A percentile compares a stretch with the other conserved stretches of the same genome.
Conservation (phyloP, 1,140 invertebrate species). For the Acromyrmex charruanus region DNA sequence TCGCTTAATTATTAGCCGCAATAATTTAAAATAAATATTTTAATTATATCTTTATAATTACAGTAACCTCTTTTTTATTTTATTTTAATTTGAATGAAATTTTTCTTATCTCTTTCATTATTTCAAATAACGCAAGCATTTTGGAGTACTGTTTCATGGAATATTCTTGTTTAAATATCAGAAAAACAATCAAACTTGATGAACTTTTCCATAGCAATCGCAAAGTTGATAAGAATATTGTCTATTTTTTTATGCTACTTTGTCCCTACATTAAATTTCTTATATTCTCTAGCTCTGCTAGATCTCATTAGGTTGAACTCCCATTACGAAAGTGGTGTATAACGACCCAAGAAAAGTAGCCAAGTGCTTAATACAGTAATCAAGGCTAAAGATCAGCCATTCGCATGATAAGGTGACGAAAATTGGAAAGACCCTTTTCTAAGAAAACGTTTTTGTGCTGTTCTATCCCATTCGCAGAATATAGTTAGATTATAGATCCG, state of each 20-base stretch:
- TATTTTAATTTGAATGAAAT: background rate
- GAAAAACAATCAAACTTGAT: background rate
- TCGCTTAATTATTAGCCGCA: background rate
- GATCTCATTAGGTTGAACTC: conserved; percentile 42
- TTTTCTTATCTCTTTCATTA: background rate
- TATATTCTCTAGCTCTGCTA: conserved; percentile 1
- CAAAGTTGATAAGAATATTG: conserved; percentile 30
- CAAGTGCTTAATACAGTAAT: conserved; percentile 50
- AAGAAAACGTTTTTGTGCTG: conserved; percentile 23
- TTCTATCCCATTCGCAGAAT: background rate
- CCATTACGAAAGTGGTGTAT: conserved; percentile 30
- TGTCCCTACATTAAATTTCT: conserved; percentile 32
- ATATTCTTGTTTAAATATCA: background rate
- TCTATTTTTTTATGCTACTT: conserved; percentile 18
- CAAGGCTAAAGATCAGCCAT: conserved; percentile 4
- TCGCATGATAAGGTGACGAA: conserved; percentile 41
- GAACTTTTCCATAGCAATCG: background rate
- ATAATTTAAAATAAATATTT: background rate
- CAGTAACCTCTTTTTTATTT: background rate
- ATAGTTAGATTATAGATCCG: background rate
- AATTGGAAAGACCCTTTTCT: conserved; percentile 32
- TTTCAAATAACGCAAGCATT: background rate
- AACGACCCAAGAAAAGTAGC: conserved; percentile 45
- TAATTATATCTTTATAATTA: conserved; percentile 25
- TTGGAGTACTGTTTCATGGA: background rate